A percentile compares a stretch with the other conserved stretches of the same genome.
Evolutionary conservation across 1,140 invertebrate genomes (phyloP).

Genomic region (Ceratina australensis): DNA sequence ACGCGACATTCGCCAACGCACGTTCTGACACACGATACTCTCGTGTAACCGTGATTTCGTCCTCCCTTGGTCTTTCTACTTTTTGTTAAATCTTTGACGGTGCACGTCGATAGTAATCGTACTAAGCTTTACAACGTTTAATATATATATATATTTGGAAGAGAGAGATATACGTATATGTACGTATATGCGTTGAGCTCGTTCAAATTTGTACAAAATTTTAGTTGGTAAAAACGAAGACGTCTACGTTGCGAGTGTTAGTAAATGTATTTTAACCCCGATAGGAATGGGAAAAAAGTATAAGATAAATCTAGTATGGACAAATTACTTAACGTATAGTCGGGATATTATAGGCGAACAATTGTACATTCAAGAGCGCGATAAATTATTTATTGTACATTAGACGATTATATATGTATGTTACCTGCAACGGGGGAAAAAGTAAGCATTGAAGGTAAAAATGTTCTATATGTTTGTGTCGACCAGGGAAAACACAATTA

Average conservation of each 20-base stretch:
- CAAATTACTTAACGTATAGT: slow-evolving; percentile 71
- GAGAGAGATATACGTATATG: neutral
- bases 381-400: slow-evolving; percentile 78
- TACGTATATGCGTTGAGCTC: slow-evolving; percentile 39
- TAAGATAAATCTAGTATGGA: slow-evolving; percentile 59
- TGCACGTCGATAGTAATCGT: slow-evolving; percentile 36
- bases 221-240: slow-evolving; percentile 57
- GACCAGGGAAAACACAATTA: slow-evolving; percentile 33
- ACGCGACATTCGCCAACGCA: neutral
- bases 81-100: slow-evolving; percentile 27
- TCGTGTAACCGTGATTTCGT: slow-evolving; percentile 40
- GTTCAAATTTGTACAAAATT: slow-evolving; percentile 68
- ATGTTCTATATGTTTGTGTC: slow-evolving; percentile 58
- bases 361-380: slow-evolving; percentile 72
- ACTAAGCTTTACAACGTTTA: slow-evolving; percentile 47
- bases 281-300: slow-evolving; percentile 38
- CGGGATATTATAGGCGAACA: slow-evolving; percentile 54
- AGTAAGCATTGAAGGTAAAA: slow-evolving; percentile 26
- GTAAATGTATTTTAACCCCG: slow-evolving; percentile 37
- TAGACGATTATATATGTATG: slow-evolving; percentile 66
- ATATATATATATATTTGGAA: slow-evolving; percentile 26
- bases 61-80: slow-evolving; percentile 54
- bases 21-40: neutral
- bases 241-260: slow-evolving; percentile 37
- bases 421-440: slow-evolving; percentile 41